Conservation (phyloP, 30 jellyfish, hydroid and myxozoan species). For the Haliclystus octoradiatus region DNA sequence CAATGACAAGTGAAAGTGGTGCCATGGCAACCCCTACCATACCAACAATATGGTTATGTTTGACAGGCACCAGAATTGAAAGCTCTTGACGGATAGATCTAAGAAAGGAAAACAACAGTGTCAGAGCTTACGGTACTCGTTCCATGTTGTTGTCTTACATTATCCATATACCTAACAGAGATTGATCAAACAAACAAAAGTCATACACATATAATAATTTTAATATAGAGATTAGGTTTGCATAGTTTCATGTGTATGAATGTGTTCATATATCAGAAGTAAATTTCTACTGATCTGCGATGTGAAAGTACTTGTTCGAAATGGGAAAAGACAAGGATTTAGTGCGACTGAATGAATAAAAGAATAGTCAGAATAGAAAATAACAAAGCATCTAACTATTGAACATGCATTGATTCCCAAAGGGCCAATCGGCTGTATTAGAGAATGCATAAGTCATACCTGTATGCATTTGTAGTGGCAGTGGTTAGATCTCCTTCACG, state of each 20-base stretch:
- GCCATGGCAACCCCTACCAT: slow-evolving; percentile 61
- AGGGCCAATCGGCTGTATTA: background rate
- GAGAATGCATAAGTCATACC: slow-evolving; percentile 17
- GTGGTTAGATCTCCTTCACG: slow-evolving; percentile 27
- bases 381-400: too few species aligned
- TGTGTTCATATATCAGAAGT: background rate
- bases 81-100: slow-evolving; percentile 89
- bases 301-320: too few species aligned
- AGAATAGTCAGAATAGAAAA: too few species aligned
- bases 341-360: too few species aligned
- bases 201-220: too few species aligned
- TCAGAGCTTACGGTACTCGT: too few species aligned
- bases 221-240: too few species aligned
- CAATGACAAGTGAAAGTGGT: slow-evolving; percentile 67
- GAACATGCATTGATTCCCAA: too few species aligned
- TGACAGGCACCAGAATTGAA: slow-evolving; percentile 66
- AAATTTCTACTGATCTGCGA: background rate
- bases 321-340: too few species aligned
- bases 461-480: slow-evolving; percentile 26
- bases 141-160: too few species aligned
- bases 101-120: slow-evolving; percentile 1
- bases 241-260: background rate
- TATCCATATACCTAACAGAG: too few species aligned
- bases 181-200: too few species aligned
- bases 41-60: slow-evolving; percentile 44